Percentiles rank a stretch among this genome's conserved stretches.
These are phyloP conservation scores for Conchocele bisecta DNA, from an alignment of 2,888 invertebrate genomes.

Conservation along the genomic window DNA sequence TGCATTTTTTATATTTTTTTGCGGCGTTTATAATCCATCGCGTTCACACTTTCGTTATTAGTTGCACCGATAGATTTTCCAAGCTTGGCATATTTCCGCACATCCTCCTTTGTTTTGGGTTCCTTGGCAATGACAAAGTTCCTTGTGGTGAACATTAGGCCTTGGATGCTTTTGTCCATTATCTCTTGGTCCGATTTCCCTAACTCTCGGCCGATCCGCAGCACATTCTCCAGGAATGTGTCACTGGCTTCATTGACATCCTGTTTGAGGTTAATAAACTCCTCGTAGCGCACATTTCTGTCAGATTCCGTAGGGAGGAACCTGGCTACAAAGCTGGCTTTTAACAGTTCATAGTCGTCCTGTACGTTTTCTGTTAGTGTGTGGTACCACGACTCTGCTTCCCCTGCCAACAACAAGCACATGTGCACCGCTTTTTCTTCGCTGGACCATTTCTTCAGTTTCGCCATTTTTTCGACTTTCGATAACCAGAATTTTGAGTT, in stretches of 20 bases:
- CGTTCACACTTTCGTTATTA: no score
- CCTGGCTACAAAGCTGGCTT: neutral
- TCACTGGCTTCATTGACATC: neutral
- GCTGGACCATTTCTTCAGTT: neutral
- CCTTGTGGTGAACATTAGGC: neutral
- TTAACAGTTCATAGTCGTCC: neutral
- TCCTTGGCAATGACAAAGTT: slow-evolving; percentile 16
- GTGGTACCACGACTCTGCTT: slow-evolving; percentile 3
- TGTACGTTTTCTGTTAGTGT: neutral
- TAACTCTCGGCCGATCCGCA: neutral
- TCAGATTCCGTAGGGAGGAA: neutral
- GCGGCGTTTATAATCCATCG: no score
- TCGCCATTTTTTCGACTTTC: neutral
- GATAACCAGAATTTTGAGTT: slow-evolving; percentile 2
- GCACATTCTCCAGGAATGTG: neutral
- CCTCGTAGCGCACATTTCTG: neutral
- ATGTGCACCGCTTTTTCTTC: neutral
- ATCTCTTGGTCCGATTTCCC: slow-evolving; percentile 16
- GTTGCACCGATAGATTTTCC: no score
- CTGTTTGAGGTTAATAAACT: neutral
- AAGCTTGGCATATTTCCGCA: slow-evolving; percentile 3
- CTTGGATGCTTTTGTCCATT: slow-evolving; percentile 20
- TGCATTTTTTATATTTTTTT: no score
- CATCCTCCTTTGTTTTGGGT: slow-evolving; percentile 7
- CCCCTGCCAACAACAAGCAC: neutral